phyloP scores from a whole-genome alignment of 2,888 invertebrate genomes.

The Diarsia rubi region DNA sequence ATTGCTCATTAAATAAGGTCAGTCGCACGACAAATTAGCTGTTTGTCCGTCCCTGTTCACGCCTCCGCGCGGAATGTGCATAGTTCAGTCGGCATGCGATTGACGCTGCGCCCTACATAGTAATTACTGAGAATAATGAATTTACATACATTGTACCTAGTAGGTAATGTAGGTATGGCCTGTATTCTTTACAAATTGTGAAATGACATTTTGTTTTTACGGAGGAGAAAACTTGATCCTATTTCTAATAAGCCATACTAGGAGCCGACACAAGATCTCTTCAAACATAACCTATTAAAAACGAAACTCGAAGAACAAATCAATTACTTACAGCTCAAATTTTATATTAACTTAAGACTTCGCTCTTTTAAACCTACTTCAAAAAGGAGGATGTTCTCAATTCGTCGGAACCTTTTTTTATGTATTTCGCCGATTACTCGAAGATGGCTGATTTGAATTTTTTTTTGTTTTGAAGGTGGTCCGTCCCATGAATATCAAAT shows the following conservation, averaged over 20 bases:
- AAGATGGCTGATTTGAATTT: too few species aligned
- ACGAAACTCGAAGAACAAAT: not conserved
- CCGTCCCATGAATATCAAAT: too few species aligned
- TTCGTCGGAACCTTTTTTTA: too few species aligned
- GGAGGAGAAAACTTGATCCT: not conserved
- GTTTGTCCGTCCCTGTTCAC: slow-evolving; percentile 33
- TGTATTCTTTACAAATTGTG: not conserved
- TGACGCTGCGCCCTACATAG: not conserved
- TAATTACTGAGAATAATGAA: slow-evolving; percentile 12
- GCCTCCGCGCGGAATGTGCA: slow-evolving; percentile 30
- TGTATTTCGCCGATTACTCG: too few species aligned
- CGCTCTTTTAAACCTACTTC: not conserved
- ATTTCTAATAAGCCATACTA: not conserved
- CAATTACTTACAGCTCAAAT: not conserved
- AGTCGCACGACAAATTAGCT: slow-evolving; percentile 26
- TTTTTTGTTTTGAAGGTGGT: too few species aligned
- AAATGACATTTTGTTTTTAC: not conserved
- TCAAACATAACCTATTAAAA: not conserved
- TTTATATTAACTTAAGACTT: not conserved
- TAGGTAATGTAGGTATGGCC: not conserved
- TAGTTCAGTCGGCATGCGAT: slow-evolving; percentile 22
- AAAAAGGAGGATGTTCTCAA: too few species aligned
- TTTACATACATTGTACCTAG: not conserved
- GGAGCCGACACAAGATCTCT: not conserved
- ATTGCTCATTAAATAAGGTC: slow-evolving; percentile 16